These are phyloP conservation scores for Leptinotarsa haldemani DNA, from an alignment of 2,888 invertebrate species.

Conservation along the genomic window DNA sequence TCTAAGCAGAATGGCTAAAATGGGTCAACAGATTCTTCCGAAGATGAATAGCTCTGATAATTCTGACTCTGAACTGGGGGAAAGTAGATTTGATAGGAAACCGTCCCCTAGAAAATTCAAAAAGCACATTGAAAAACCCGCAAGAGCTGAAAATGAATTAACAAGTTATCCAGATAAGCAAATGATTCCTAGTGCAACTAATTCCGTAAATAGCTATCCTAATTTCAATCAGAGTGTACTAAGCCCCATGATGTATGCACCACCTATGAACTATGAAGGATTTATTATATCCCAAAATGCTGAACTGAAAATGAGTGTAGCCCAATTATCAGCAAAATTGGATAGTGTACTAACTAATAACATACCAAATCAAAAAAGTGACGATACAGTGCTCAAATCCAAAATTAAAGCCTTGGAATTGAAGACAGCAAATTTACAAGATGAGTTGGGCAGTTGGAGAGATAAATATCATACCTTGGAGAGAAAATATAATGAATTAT, in stretches of 20 bases:
- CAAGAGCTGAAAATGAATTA: background rate
- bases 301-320: conserved; percentile 74
- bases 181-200: background rate
- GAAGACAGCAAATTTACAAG: conserved; percentile 60
- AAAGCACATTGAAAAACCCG: background rate
- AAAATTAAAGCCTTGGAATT: conserved; percentile 63
- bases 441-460: conserved; percentile 50
- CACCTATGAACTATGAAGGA: conserved; percentile 58
- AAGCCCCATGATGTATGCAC: conserved; percentile 35
- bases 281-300: conserved; percentile 72
- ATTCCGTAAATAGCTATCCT: background rate
- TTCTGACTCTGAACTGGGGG: conserved; percentile 53
- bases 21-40: conserved; percentile 69
- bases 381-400: conserved; percentile 50
- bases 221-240: conserved; percentile 3
- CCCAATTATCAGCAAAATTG: conserved; percentile 74
- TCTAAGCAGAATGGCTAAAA: conserved; percentile 70
- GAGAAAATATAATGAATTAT: conserved; percentile 35
- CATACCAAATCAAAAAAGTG: conserved; percentile 52
- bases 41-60: conserved; percentile 47
- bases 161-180: conserved; percentile 15
- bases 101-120: conserved; percentile 40
- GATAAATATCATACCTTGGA: conserved; percentile 44
- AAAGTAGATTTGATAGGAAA: conserved; percentile 35
- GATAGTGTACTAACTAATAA: conserved; percentile 68